Evolutionary conservation across 1,140 invertebrate species (phyloP).

Genomic region (Brachionus rubens): DNA sequence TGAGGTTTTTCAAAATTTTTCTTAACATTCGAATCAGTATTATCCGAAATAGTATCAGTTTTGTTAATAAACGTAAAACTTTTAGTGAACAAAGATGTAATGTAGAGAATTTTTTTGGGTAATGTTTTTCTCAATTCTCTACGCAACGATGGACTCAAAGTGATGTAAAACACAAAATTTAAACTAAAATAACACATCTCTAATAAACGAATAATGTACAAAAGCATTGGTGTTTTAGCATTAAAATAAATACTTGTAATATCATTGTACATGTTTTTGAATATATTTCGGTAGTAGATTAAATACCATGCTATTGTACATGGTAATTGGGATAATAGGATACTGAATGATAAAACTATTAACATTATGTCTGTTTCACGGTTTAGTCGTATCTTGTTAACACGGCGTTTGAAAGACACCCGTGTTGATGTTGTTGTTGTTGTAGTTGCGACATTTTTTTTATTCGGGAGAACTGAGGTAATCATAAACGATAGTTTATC

Average conservation of each 20-base stretch:
- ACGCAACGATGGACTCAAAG: constrained; percentile 23
- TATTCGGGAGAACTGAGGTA: not conserved
- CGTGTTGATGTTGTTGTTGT: not conserved
- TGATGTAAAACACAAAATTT: constrained; percentile 43
- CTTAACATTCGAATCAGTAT: not conserved
- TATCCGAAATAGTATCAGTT: not conserved
- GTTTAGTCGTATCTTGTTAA: not conserved
- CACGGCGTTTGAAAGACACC: constrained; percentile 15
- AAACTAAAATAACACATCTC: constrained; percentile 45
- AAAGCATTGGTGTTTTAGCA: constrained; percentile 22
- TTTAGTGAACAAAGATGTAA: not conserved
- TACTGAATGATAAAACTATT: constrained; percentile 42
- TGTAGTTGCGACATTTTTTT: not conserved
- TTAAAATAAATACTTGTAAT: not conserved
- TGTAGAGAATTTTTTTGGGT: not conserved
- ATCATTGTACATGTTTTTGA: constrained; percentile 14
- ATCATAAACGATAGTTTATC: constrained; percentile 32
- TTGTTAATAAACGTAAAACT: not conserved
- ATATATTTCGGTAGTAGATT: constrained; percentile 36
- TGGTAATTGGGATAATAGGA: constrained; percentile 44
- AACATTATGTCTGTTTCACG: constrained; percentile 45
- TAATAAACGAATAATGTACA: constrained; percentile 28
- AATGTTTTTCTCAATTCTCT: constrained; percentile 42
- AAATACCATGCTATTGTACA: constrained; percentile 28
- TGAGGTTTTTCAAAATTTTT: too few species aligned